Evolutionary conservation across 2,888 invertebrate species (phyloP), one percentile per base, ranked within the genome.

Genomic region (Falcaria lacertinaria): DNA sequence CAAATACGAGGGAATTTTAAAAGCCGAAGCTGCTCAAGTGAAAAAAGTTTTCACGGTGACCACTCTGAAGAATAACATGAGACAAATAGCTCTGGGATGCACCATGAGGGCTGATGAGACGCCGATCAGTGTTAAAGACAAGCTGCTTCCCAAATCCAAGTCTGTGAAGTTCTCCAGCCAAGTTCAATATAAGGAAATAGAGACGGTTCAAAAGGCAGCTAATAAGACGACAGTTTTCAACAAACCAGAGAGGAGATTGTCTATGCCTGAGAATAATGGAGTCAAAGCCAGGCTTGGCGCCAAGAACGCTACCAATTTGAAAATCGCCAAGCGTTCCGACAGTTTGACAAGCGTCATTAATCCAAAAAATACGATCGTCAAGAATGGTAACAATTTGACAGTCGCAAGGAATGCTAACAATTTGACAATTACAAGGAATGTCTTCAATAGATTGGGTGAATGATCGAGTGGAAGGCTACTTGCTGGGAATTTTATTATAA

Each of bases 101-200:
- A 88, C 88, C 0, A 90, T 90, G 90, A 67, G 89, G 39, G 90
- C 90, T 0, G 90, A 90, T 39, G 84, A 89, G 45, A 52, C 72
- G 0, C 89, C 88, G 0, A 50, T 89, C 8, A 87, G 78, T 48
- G 76, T 83, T 0, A 89, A 80, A 54, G 76, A 85, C 0, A 90
- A 89, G 49, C 57, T 89, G n/a, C 66, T 73, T 1, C 58, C 80
- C 0, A 82, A 80, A 57, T 41, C 74, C 0, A 90, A 90, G 48
- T 83, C 88, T 0, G 90, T 90, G 0, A 89, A 90, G 49, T 90
- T 90, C 48, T 85, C 89, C 0, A 85, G 67, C 40, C 77, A 74
- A 5, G 63, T 90, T 0, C 75, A 90, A 44, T 89, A 85, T 46
- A 89, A 89, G 55, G 89, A 86, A 60, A 90, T 90, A 33, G 89